These are phyloP conservation scores for Bufotes viridis DNA, from an alignment of 2,797 vertebrate genomes.

Conservation along the genomic window DNA sequence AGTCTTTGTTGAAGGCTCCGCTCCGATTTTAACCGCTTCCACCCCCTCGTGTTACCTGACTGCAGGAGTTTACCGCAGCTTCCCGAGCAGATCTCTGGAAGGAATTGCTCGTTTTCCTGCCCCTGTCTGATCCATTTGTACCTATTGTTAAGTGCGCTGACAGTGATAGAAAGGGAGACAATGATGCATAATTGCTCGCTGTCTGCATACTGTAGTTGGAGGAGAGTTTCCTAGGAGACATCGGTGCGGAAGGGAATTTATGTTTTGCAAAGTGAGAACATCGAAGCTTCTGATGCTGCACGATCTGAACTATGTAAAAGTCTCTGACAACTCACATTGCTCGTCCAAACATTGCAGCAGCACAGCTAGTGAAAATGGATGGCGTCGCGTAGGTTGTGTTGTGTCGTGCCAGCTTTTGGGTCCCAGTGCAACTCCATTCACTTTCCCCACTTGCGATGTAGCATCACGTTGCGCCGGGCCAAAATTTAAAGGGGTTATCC, in stretches of 20 bases:
- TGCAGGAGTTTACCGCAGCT: not conserved
- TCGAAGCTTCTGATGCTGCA: not conserved
- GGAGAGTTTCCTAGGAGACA: not conserved
- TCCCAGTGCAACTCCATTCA: too few relatives aligned
- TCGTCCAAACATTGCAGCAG: too few relatives aligned
- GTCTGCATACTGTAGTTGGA: not conserved
- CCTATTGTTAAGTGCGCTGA: not conserved
- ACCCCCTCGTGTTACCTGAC: not conserved
- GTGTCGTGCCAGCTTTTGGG: too few relatives aligned
- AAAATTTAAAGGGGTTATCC: too few relatives aligned
- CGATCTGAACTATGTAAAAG: not conserved
- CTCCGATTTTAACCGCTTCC: not conserved
- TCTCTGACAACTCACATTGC: too few relatives aligned
- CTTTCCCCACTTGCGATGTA: too few relatives aligned
- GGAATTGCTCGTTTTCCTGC: not conserved
- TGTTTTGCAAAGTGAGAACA: not conserved
- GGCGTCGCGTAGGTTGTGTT: too few relatives aligned
- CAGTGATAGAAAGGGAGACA: not conserved
- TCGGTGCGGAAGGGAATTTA: not conserved
- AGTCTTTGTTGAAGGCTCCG: slow-evolving; percentile 1
- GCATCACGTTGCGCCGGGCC: too few relatives aligned
- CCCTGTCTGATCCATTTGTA: not conserved
- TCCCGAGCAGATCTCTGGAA: not conserved
- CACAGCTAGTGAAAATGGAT: too few relatives aligned
- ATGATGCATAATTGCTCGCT: not conserved